Conservation (phyloP, 2,888 invertebrate species). For the Gryllus longicercus region DNA sequence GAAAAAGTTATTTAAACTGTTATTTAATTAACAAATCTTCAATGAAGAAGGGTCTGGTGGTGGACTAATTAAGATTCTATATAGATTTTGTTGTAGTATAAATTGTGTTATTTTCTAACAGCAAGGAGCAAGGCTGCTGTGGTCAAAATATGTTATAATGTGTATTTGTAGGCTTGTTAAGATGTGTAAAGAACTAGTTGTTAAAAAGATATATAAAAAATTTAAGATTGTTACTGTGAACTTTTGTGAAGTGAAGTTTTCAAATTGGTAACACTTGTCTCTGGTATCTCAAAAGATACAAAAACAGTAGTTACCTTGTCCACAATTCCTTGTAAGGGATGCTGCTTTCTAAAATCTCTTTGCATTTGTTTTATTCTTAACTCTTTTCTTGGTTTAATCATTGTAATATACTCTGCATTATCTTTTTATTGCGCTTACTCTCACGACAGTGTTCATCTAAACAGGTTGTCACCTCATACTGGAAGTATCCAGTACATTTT, state of each 20-base stretch:
- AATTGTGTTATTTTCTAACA: conserved; percentile 18
- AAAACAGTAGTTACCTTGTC: conserved; percentile 32
- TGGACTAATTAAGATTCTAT: conserved; percentile 34
- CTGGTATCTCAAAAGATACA: conserved; percentile 23
- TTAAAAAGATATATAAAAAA: conserved; percentile 29
- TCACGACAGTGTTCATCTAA: conserved; percentile 4
- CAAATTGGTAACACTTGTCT: conserved; percentile 33
- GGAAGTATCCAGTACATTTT: not conserved
- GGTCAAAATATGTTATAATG: conserved; percentile 35
- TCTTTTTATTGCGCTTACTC: conserved; percentile 21
- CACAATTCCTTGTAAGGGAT: conserved; percentile 33
- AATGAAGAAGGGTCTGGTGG: conserved; percentile 35
- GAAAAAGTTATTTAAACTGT: not conserved
- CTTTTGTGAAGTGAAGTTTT: conserved; percentile 32
- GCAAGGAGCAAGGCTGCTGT: conserved; percentile 36
- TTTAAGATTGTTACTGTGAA: conserved; percentile 35
- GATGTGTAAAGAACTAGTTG: conserved; percentile 31
- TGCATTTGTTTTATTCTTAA: conserved; percentile 25
- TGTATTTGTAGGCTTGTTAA: conserved; percentile 36
- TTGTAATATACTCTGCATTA: conserved; percentile 20
- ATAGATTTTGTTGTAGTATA: conserved; percentile 18
- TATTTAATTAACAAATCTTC: conserved; percentile 36
- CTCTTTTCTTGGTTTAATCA: conserved; percentile 12
- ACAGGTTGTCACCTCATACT: too few relatives aligned
- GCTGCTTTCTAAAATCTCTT: conserved; percentile 22